A percentile compares a stretch with the other conserved stretches of the same genome.
phyloP scores from a whole-genome alignment of 2,113 vertebrate species.

The Triplophysa tibetana region DNA sequence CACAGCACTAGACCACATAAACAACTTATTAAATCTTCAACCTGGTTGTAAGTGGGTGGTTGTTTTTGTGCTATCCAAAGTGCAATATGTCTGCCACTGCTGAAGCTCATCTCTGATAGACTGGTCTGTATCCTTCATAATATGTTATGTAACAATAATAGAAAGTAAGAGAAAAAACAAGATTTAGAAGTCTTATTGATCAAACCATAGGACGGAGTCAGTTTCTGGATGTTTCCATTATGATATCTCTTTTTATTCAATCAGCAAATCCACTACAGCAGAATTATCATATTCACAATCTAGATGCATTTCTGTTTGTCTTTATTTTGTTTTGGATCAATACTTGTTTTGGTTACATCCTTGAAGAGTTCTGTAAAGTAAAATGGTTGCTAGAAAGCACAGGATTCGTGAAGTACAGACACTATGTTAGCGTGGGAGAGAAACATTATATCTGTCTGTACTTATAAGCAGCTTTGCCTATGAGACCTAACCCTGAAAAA shows the following conservation, averaged over 20 bases:
- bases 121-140: not conserved
- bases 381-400: too few species aligned
- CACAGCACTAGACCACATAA: conserved; percentile 10
- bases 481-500: too few species aligned
- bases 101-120: not conserved
- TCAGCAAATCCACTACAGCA: conserved; percentile 3
- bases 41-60: not conserved
- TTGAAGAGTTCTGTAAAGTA: not conserved
- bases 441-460: too few species aligned
- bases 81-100: too few species aligned
- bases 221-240: conserved; percentile 1
- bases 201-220: conserved; percentile 12
- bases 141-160: conserved; percentile 26
- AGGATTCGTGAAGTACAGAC: not conserved
- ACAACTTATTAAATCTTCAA: conserved; percentile 39
- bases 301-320: not conserved
- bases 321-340: not conserved
- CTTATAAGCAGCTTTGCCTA: too few species aligned
- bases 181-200: conserved; percentile 30
- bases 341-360: not conserved
- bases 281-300: not conserved
- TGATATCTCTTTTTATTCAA: not conserved
- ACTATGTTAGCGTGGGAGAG: not conserved
- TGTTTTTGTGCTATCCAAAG: conserved; percentile 7
- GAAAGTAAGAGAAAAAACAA: not conserved